Evolutionary conservation across 2,797 vertebrate genomes (phyloP).

Genomic region (Protonibea diacanthus): DNA sequence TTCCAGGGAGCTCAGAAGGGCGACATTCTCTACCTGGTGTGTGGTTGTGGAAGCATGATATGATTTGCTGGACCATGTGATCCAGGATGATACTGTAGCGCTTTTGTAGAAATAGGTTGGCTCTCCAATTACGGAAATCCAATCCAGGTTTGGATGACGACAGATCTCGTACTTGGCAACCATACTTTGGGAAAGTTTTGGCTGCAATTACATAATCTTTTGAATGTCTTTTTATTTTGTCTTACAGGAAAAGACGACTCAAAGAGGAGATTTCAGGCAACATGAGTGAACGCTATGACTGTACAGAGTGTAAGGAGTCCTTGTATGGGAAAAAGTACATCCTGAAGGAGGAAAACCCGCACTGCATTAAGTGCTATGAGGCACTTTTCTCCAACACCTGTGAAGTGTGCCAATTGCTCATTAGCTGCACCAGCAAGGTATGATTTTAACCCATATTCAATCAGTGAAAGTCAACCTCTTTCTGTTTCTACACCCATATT

Average conservation of each 20-base stretch:
- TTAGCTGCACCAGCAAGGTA: constrained; percentile 95
- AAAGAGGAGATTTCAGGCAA: constrained; percentile 58
- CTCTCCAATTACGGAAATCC: constrained; percentile 5
- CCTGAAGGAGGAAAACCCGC: constrained; percentile 90
- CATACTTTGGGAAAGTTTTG: background rate
- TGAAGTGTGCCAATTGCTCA: constrained; percentile 91
- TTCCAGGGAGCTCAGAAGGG: background rate
- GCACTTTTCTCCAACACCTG: constrained; percentile 91
- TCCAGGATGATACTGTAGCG: background rate
- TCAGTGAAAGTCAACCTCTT: background rate
- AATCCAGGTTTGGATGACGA: background rate
- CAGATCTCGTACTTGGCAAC: background rate
- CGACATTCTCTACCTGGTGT: background rate
- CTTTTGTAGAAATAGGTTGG: background rate
- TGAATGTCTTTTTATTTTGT: background rate
- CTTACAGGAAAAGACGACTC: constrained; percentile 5
- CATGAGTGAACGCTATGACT: constrained; percentile 93
- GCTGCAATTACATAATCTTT: background rate
- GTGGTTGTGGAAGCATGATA: background rate
- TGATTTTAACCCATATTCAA: background rate
- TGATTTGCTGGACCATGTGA: constrained; percentile 37
- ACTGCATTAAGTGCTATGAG: constrained; percentile 94
- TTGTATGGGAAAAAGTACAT: constrained; percentile 95
- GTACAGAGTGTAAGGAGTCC: constrained; percentile 90
- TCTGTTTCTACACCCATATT: background rate